Evolutionary conservation across 2,113 vertebrate species (phyloP).

Genomic region (Myocastor coypus): DNA sequence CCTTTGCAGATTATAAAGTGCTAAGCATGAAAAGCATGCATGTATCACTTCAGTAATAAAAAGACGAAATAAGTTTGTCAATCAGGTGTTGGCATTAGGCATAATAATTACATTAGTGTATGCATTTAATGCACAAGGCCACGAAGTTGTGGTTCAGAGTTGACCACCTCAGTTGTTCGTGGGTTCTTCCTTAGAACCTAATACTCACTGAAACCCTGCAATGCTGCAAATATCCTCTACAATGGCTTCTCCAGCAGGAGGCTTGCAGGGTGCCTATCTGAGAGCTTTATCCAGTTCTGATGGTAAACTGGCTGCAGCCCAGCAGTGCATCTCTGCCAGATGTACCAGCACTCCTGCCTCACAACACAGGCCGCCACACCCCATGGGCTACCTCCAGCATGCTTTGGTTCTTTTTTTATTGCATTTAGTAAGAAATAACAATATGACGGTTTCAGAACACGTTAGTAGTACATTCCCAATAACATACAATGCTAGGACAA

Average conservation of each 20-base stretch:
- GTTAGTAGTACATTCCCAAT: too few relatives aligned
- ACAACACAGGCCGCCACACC: background rate
- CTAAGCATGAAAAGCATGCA: background rate
- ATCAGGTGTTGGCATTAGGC: background rate
- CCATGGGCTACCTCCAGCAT: background rate
- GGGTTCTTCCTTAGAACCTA: background rate
- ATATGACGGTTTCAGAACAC: too few relatives aligned
- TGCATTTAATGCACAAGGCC: background rate
- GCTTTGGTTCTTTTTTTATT: too few relatives aligned
- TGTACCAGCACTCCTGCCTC: background rate
- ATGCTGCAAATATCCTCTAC: background rate
- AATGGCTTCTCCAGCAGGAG: background rate
- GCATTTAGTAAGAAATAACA: too few relatives aligned
- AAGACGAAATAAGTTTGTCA: constrained; percentile 2
- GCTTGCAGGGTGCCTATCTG: background rate
- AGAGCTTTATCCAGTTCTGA: background rate
- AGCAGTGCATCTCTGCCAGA: background rate
- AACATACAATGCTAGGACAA: too few relatives aligned
- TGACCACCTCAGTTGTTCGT: background rate
- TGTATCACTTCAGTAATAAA: background rate
- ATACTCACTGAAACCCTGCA: background rate
- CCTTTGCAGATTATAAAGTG: constrained; percentile 30
- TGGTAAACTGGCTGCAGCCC: background rate
- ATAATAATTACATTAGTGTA: background rate
- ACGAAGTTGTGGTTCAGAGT: background rate